phyloP scores from a whole-genome alignment of 2,113 vertebrate genomes.

The Caracal caracal region DNA sequence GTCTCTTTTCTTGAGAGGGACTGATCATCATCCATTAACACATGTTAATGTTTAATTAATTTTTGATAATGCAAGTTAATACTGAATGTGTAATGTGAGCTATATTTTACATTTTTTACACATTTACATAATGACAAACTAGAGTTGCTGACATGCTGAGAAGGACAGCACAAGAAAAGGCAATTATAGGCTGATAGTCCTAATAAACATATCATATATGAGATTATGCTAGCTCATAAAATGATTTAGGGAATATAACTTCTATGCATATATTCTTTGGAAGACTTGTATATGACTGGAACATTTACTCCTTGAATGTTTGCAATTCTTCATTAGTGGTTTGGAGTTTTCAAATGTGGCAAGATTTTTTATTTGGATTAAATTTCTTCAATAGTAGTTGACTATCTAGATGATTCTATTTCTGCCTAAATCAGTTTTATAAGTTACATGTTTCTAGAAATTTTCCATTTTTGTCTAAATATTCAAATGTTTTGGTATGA shows the following conservation, averaged over 20 bases:
- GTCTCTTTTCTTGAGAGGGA: conserved; percentile 23
- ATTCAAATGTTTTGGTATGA: conserved; percentile 9
- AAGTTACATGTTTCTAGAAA: not conserved
- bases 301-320: not conserved
- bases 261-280: not conserved
- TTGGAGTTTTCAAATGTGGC: not conserved
- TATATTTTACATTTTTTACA: not conserved
- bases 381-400: not conserved
- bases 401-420: not conserved
- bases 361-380: not conserved
- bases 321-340: not conserved
- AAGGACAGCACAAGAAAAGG: not conserved
- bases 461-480: conserved; percentile 2
- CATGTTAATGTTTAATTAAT: not conserved
- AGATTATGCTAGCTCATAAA: not conserved
- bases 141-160: not conserved
- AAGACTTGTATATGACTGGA: not conserved
- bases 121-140: not conserved
- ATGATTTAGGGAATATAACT: conserved; percentile 17
- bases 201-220: not conserved
- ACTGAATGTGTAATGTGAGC: not conserved
- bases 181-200: conserved; percentile 5
- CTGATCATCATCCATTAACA: not conserved
- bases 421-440: not conserved
- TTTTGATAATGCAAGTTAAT: not conserved